Percentiles rank a stretch among this genome's conserved stretches.
phyloP scores from a whole-genome alignment of 1,140 invertebrate species.

The Proctacanthus coquilletti region DNA sequence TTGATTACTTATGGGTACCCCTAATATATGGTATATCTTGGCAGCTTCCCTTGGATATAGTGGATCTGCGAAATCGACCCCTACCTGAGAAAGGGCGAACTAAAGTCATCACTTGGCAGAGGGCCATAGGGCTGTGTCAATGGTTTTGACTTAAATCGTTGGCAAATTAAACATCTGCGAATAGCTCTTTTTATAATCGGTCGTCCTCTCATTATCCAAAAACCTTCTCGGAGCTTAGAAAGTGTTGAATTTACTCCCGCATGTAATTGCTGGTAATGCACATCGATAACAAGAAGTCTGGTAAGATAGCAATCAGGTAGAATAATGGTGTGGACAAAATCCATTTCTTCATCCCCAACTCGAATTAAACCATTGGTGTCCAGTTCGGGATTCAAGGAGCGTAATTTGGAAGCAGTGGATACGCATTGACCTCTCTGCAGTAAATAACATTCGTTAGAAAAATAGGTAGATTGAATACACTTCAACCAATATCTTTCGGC shows the following conservation, averaged over 20 bases:
- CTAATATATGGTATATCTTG: too few relatives aligned
- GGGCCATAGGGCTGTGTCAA: not conserved
- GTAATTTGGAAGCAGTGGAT: not conserved
- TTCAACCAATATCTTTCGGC: conserved; percentile 1
- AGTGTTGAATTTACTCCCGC: not conserved
- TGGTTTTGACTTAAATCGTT: not conserved
- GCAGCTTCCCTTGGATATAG: too few relatives aligned
- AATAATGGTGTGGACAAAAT: not conserved
- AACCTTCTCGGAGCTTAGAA: not conserved
- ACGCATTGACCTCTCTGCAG: not conserved
- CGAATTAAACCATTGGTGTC: not conserved
- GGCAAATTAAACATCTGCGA: not conserved
- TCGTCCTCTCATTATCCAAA: conserved; percentile 1
- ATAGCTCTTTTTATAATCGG: not conserved
- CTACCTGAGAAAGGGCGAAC: not conserved
- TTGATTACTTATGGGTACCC: too few relatives aligned
- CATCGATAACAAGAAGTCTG: not conserved
- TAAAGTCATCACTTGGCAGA: not conserved
- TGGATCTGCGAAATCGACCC: conserved; percentile 1
- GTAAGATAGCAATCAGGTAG: not conserved
- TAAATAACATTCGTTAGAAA: not conserved
- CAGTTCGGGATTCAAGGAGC: not conserved
- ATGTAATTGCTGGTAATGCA: not conserved
- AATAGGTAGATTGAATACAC: not conserved
- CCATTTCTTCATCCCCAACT: not conserved